A percentile compares a stretch with the other conserved stretches of the same genome.
Conservation (phyloP, 2,797 vertebrate species). For the Falco cherrug region DNA sequence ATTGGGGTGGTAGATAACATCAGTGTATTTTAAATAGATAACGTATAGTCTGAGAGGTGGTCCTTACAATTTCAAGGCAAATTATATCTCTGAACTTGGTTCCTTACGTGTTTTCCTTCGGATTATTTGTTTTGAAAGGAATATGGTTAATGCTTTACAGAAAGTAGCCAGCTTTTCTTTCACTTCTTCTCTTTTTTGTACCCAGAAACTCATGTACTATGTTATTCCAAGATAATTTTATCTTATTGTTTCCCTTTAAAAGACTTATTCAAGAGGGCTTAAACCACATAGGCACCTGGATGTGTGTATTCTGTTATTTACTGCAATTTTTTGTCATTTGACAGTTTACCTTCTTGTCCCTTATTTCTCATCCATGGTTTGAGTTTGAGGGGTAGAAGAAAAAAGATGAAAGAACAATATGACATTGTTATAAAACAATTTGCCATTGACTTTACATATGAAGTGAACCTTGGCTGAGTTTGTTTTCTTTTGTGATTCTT, state of each 20-base stretch:
- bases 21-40: conserved; percentile 36
- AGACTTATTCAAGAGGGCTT: neutral
- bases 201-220: neutral
- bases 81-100: neutral
- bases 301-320: neutral
- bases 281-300: neutral
- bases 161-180: neutral
- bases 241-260: neutral
- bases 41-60: neutral
- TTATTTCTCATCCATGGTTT: neutral
- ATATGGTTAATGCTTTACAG: neutral
- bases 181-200: neutral
- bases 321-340: neutral
- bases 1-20: neutral
- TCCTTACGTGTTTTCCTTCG: neutral
- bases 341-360: neutral
- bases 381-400: neutral
- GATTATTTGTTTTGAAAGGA: conserved; percentile 16
- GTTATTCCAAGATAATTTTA: neutral
- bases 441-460: neutral
- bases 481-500: neutral
- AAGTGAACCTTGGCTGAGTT: neutral
- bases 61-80: conserved; percentile 41
- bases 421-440: neutral
- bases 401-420: neutral